Evolutionary conservation across 2,113 vertebrate genomes (phyloP), one percentile per base, ranked within the genome.

Genomic region (Clarias magur): DNA sequence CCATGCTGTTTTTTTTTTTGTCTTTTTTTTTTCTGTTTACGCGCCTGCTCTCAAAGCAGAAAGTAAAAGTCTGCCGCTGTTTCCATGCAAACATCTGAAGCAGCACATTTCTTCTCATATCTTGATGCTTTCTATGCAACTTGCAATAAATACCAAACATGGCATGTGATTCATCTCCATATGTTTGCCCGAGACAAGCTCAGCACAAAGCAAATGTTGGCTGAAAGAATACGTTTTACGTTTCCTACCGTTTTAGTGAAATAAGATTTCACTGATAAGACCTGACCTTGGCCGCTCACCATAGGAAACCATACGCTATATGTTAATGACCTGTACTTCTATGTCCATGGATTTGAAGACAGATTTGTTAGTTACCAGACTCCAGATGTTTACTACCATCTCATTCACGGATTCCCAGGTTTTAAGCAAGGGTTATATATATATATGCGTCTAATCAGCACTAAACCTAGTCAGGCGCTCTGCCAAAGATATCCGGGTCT

Each of bases 401-500:
- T 54, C 16, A 6, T 78, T 78, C 42, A n/a, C 4, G 2, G 17
- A 76, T 2, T 73, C 9, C 23, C 34, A 75, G 72, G 72, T 48
- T 80, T 70, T 5, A 30, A 38, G 72, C 57, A 38, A 65, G 56
- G 27, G 54, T 79, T 79, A 38, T 82, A 53, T 62, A n/a, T 79
- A 38, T 82, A 53, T 62, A n/a, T 54, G 27, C 65, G 34, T 42
- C 23, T 0, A n/a, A 53, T 72, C 54, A 54, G n/a, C 81, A 54
- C 15, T 56, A 57, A 59, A 56, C 59, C 72, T 13, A 17, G 59
- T 87, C 21, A 83, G 81, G 48, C 67, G 12, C n/a, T 30, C 4
- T 79, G 72, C 62, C 62, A 79, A 57, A 57, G 60, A 84, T 65
- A 67, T 83, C 86, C 12, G 27, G 53, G 68, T 76, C 53, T 67